These are phyloP conservation scores for Dryocosmus kuriphilus DNA, from an alignment of 2,888 invertebrate genomes.

Conservation along the genomic window DNA sequence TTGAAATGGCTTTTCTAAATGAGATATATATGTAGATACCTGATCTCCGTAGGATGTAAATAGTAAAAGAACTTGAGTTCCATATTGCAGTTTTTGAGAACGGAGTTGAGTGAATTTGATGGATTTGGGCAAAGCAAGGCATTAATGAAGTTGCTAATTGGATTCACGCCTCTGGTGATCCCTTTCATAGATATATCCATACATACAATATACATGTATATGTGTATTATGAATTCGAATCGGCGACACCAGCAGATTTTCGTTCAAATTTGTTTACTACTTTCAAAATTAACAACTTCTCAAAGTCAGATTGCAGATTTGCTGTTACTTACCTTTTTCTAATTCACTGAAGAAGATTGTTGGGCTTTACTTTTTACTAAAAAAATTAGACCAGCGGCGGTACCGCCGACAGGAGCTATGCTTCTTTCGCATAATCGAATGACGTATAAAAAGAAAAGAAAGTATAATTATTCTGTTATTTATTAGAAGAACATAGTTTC, in stretches of 20 bases:
- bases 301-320: neutral
- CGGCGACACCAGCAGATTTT: neutral
- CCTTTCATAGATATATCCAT: neutral
- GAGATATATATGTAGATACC: too few relatives aligned
- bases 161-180: constrained; percentile 24
- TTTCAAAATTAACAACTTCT: neutral
- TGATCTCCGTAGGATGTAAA: neutral
- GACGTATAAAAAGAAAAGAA: too few relatives aligned
- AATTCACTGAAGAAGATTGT: too few relatives aligned
- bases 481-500: too few relatives aligned
- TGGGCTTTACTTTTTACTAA: neutral
- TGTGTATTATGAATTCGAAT: neutral
- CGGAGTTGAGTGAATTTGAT: constrained; percentile 26
- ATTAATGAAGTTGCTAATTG: constrained; percentile 55
- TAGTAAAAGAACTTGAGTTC: neutral
- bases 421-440: too few relatives aligned
- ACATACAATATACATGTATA: neutral
- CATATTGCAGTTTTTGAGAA: neutral
- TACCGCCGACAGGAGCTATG: too few relatives aligned
- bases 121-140: constrained; percentile 39
- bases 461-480: too few relatives aligned
- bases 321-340: neutral
- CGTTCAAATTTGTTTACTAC: neutral
- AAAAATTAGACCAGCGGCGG: too few relatives aligned
- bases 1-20: neutral